Percentiles rank a stretch among this genome's conserved stretches.
Evolutionary conservation across 2,888 invertebrate genomes (phyloP).

Genomic region (Abscondita cerata): DNA sequence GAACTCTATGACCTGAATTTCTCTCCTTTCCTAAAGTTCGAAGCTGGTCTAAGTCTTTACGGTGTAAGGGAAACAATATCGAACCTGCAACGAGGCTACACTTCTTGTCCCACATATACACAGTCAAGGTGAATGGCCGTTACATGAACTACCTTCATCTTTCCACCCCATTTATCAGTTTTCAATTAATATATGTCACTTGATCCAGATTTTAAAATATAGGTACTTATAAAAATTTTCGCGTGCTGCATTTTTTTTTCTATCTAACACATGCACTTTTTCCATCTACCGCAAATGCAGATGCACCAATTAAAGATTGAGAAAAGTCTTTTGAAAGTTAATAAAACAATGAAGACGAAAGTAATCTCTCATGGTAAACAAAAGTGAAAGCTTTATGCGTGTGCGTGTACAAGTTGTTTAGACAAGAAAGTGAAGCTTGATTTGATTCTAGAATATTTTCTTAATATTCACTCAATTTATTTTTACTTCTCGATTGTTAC

Average conservation of each 20-base stretch:
- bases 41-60: slow-evolving; percentile 16
- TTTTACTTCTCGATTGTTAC: slow-evolving; percentile 6
- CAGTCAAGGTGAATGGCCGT: slow-evolving; percentile 53
- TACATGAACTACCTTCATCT: slow-evolving; percentile 38
- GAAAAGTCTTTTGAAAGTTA: slow-evolving; percentile 16
- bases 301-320: neutral
- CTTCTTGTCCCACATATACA: slow-evolving; percentile 42
- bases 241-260: too few species aligned
- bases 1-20: slow-evolving; percentile 50
- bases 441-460: too few species aligned
- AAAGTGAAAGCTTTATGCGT: slow-evolving; percentile 28
- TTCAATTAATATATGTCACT: too few species aligned
- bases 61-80: slow-evolving; percentile 14
- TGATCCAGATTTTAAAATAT: slow-evolving; percentile 15
- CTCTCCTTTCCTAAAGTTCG: slow-evolving; percentile 31
- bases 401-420: slow-evolving; percentile 21
- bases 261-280: too few species aligned
- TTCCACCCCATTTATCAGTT: slow-evolving; percentile 22
- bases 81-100: slow-evolving; percentile 18
- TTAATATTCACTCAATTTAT: slow-evolving; percentile 4
- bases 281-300: too few species aligned
- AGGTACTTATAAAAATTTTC: slow-evolving; percentile 12
- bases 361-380: slow-evolving; percentile 18
- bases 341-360: slow-evolving; percentile 27
- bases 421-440: slow-evolving; percentile 35